Conservation (phyloP, 2,888 invertebrate species). For the Polydrusus cervinus region DNA sequence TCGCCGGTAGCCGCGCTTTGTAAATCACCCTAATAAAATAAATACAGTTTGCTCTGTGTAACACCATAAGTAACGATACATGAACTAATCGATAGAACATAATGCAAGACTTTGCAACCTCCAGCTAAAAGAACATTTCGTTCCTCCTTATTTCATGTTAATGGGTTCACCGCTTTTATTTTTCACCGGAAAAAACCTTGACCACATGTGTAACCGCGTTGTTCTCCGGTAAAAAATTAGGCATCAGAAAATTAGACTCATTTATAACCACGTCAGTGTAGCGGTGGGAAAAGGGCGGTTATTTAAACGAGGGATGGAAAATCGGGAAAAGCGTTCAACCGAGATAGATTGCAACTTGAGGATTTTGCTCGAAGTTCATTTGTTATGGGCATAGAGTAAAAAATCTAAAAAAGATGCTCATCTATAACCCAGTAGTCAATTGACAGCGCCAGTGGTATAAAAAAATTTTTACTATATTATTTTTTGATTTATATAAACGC, state of each 20-base stretch:
- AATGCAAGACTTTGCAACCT: neutral
- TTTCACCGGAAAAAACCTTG: constrained; percentile 21
- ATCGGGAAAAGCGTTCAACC: constrained; percentile 53
- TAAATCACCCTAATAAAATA: no score
- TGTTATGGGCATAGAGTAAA: constrained; percentile 50
- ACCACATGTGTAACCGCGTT: constrained; percentile 39
- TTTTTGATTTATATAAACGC: neutral
- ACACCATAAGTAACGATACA: no score
- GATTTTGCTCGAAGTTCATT: constrained; percentile 54
- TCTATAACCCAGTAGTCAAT: constrained; percentile 48
- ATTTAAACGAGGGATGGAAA: constrained; percentile 51
- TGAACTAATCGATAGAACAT: no score
- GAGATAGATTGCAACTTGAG: constrained; percentile 55
- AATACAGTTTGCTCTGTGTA: no score
- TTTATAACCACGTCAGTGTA: constrained; percentile 46
- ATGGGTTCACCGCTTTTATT: constrained; percentile 24
- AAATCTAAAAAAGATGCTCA: constrained; percentile 49
- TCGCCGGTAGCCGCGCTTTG: no score
- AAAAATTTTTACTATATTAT: neutral
- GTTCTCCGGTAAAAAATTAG: constrained; percentile 48
- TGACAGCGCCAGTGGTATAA: neutral
- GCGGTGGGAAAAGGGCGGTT: constrained; percentile 43
- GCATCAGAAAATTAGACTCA: constrained; percentile 52
- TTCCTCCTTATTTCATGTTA: constrained; percentile 11
- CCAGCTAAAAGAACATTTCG: neutral